Conservation (phyloP, 1,140 invertebrate genomes). For the Bombus soroeensis region DNA sequence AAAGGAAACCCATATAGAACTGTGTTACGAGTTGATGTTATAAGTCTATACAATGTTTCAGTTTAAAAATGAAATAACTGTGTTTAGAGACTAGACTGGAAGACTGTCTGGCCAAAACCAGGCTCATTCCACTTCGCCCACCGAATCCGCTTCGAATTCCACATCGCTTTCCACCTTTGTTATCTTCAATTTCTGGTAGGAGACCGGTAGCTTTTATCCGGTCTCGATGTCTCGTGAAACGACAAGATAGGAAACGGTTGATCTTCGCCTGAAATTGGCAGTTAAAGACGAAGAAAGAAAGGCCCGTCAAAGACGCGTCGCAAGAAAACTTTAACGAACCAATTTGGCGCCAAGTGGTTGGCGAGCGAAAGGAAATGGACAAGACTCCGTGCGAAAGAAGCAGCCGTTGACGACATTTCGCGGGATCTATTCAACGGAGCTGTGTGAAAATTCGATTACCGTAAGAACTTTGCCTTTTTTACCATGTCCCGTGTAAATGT, state of each 20-base stretch:
- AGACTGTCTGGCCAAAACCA: not conserved
- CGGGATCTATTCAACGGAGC: slow-evolving; percentile 21
- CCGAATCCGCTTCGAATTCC: not conserved
- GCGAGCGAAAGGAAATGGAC: slow-evolving; percentile 40
- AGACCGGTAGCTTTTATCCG: not conserved
- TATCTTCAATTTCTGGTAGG: not conserved
- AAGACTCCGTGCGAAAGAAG: slow-evolving; percentile 6
- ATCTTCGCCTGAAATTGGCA: not conserved
- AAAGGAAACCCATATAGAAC: too few relatives aligned
- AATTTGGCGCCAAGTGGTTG: slow-evolving; percentile 53
- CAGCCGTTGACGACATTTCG: not conserved
- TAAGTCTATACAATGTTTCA: too few relatives aligned
- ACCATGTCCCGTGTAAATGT: not conserved
- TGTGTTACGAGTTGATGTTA: too few relatives aligned
- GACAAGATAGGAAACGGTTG: not conserved
- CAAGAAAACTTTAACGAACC: slow-evolving; percentile 55
- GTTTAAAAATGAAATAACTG: too few relatives aligned
- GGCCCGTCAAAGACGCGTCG: not conserved
- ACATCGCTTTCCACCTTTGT: not conserved
- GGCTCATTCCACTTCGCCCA: not conserved
- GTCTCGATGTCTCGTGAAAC: not conserved
- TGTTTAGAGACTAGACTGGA: too few relatives aligned
- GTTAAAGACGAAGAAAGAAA: not conserved
- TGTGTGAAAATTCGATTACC: slow-evolving; percentile 63
- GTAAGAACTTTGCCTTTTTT: slow-evolving; percentile 28